phyloP scores from a whole-genome alignment of 1,140 invertebrate species.

The Triops longicaudatus region DNA sequence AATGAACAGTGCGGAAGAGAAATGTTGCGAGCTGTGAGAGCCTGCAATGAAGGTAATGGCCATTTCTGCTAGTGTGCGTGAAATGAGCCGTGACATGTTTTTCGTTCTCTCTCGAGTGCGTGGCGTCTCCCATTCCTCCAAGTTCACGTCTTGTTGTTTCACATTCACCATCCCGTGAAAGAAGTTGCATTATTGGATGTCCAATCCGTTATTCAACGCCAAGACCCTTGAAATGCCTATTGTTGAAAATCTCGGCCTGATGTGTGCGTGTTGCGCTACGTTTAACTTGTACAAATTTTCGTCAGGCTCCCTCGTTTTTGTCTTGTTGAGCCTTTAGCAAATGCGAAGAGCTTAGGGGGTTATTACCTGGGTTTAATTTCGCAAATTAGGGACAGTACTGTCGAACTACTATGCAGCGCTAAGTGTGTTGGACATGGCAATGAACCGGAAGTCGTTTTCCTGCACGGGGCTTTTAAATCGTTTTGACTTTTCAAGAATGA shows the following conservation, averaged over 20 bases:
- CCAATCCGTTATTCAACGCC: not conserved
- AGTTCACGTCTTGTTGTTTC: not conserved
- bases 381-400: not conserved
- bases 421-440: slow-evolving; percentile 9
- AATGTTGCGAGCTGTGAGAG: not conserved
- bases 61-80: not conserved
- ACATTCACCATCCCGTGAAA: slow-evolving; percentile 3
- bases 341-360: not conserved
- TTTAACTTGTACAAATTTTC: not conserved
- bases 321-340: not conserved
- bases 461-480: not conserved
- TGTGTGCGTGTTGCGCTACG: not conserved
- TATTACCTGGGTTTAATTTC: not conserved
- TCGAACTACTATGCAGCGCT: not conserved
- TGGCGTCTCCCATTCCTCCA: not conserved
- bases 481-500: not conserved
- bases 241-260: not conserved
- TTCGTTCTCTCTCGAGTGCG: not conserved
- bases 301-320: not conserved
- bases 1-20: not conserved
- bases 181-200: not conserved
- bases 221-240: not conserved
- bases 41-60: not conserved
- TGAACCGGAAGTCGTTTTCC: slow-evolving; percentile 7
- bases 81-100: not conserved